Conservation (phyloP, 2,797 vertebrate species). For the Potorous gilbertii region DNA sequence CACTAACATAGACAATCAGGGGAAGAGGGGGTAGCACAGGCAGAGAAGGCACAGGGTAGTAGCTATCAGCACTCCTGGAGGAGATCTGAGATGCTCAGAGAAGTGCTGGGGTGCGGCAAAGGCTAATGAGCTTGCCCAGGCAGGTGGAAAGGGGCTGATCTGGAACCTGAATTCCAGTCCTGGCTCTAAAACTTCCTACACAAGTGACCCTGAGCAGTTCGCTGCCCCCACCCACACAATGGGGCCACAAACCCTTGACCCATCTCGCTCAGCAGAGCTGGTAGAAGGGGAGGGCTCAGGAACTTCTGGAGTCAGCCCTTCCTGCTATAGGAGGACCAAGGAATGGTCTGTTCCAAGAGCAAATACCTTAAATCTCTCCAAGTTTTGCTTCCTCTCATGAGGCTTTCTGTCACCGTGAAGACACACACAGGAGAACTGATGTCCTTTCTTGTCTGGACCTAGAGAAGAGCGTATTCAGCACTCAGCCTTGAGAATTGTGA, state of each 20-base stretch:
- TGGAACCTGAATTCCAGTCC: background rate
- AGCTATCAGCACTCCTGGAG: too few species aligned
- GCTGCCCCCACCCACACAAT: too few species aligned
- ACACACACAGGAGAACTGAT: conserved; percentile 97
- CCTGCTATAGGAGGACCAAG: too few species aligned
- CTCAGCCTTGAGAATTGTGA: conserved; percentile 13
- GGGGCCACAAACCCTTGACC: too few species aligned
- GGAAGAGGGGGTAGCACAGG: too few species aligned
- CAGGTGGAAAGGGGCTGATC: background rate
- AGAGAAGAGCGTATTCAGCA: conserved; percentile 38
- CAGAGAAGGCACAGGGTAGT: too few species aligned
- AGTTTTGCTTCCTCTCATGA: conserved; percentile 95
- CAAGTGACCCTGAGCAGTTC: background rate
- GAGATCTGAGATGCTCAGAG: background rate
- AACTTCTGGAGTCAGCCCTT: too few species aligned
- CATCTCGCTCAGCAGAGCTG: too few species aligned
- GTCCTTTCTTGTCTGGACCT: conserved; percentile 95
- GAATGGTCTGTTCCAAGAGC: background rate
- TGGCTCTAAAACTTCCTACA: background rate
- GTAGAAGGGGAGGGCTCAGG: too few species aligned
- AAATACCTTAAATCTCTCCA: conserved; percentile 97
- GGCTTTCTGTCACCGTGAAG: conserved; percentile 98
- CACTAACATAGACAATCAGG: too few species aligned
- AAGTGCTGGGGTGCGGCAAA: fast-evolving
- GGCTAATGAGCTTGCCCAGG: background rate